phyloP scores from a whole-genome alignment of 2,888 invertebrate genomes.

The Polydrusus pterygomalis region DNA sequence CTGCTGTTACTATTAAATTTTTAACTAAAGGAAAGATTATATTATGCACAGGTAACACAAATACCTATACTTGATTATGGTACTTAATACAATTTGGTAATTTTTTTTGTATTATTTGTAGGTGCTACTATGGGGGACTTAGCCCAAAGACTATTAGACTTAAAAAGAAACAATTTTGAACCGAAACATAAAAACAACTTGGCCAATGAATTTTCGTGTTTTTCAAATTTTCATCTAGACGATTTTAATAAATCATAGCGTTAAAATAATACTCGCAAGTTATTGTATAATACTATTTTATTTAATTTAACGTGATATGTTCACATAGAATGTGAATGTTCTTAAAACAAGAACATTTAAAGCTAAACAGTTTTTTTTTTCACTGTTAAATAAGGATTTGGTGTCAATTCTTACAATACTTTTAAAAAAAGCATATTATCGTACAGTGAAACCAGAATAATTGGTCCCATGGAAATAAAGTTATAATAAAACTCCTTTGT shows the following conservation, averaged over 20 bases:
- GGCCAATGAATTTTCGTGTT: slow-evolving; percentile 95
- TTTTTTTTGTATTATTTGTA: slow-evolving; percentile 62
- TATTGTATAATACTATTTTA: slow-evolving; percentile 51
- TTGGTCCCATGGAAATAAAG: slow-evolving; percentile 48
- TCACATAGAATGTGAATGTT: slow-evolving; percentile 62
- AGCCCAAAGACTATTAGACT: slow-evolving; percentile 77
- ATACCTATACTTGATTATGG: no score
- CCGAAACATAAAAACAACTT: slow-evolving; percentile 92
- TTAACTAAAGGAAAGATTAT: slow-evolving; percentile 84
- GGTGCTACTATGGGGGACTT: slow-evolving; percentile 86
- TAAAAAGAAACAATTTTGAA: slow-evolving; percentile 81
- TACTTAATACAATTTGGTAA: no score
- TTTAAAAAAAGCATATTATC: slow-evolving; percentile 15
- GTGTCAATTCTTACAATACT: slow-evolving; percentile 11
- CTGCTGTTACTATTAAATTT: slow-evolving; percentile 84
- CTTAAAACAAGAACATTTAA: slow-evolving; percentile 22
- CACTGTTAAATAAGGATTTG: slow-evolving; percentile 3
- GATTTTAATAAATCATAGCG: slow-evolving; percentile 38
- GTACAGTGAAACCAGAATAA: slow-evolving; percentile 36
- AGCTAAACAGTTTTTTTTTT: slow-evolving; percentile 8
- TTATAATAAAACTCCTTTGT: slow-evolving; percentile 19
- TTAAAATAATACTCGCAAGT: slow-evolving; percentile 41
- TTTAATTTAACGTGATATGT: slow-evolving; percentile 63
- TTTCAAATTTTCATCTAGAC: slow-evolving; percentile 89
- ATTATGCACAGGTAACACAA: slow-evolving; percentile 85